Percentiles rank a stretch among this genome's conserved stretches.
phyloP scores from a whole-genome alignment of 1,140 invertebrate species.

The Zaprionus lachaisei region DNA sequence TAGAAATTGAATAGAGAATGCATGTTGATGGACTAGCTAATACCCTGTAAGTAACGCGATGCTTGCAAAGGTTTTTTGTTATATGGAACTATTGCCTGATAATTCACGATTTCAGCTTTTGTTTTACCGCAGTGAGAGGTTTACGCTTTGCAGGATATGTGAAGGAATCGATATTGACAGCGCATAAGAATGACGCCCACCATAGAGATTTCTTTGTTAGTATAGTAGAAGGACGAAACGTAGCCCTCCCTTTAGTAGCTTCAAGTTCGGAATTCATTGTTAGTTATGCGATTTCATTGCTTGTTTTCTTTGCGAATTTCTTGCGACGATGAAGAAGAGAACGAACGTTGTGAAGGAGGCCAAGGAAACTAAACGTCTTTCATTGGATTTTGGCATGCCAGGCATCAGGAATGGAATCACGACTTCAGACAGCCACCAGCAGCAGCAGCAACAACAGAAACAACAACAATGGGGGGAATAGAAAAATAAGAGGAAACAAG shows the following conservation, averaged over 20 bases:
- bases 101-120: background rate
- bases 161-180: constrained; percentile 67
- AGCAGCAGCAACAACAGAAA: constrained; percentile 21
- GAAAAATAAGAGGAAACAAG: constrained; percentile 2
- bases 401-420: constrained; percentile 71
- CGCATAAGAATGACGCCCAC: constrained; percentile 71
- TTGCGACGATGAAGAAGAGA: constrained; percentile 30
- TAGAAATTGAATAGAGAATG: constrained; percentile 5
- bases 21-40: background rate
- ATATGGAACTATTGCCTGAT: background rate
- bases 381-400: constrained; percentile 83
- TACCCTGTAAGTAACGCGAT: constrained; percentile 6
- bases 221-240: no score
- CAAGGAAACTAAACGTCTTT: constrained; percentile 77
- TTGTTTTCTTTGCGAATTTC: constrained; percentile 82
- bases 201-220: no score
- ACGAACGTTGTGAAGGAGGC: constrained; percentile 27
- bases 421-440: constrained; percentile 43
- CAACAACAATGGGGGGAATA: constrained; percentile 12
- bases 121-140: background rate
- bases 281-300: constrained; percentile 83
- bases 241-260: no score
- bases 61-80: no score
- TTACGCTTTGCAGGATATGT: background rate
- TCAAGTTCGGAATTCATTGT: constrained; percentile 81